Base-by-base conservation (phyloP, 92 coral and sea anemone genomes). In the Epizoanthus ramosus region DNA sequence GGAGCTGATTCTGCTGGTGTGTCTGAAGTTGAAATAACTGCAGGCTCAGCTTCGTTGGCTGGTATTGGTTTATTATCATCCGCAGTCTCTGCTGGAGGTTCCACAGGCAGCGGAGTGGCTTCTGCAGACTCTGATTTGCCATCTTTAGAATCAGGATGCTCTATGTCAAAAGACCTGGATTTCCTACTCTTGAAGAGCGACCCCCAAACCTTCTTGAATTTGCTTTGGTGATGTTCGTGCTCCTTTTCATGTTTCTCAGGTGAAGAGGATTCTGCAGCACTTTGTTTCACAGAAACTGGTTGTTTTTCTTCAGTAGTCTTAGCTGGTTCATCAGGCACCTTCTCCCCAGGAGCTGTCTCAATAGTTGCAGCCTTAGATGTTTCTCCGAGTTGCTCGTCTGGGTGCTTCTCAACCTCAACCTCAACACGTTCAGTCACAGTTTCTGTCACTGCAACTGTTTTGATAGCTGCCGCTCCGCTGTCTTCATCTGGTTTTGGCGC, bases 191-290 rank as follows among this genome's bases (percentile, higher is more conserved):
- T 84, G 83, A 89, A 89, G 7, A 89, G 31, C 8, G 92, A 89
- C 41, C 92, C 89, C 84, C 72, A 85, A 23, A 81, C 84, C 68
- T 50, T 79, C 68, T 89, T 89, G 60, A 89, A 85, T 60, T 41
- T 81, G 28, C 86, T 73, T 33, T 64, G 82, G 5, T 50, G 70
- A 9, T 53, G 81, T 7, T 50, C 54, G 54, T 50, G 54, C 12
- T 73, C 80, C 68, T 83, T 83, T 22, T 83, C 87, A 0, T 66
- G 83, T 43, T 85, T 56, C 31, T 37, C 60, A 68, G 66, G 39
- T 33, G 83, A 74, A 2, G 87, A 24, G 12, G 85, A 35, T 45
- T 88, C 69, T 19, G 28, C 57, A 19, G 22, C 57, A 41, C 25
- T 76, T 21, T 60, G 53, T 59, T 76, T 37, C 39, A 8, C 52